Evolutionary conservation across 1,140 invertebrate genomes (phyloP), one percentile per base, ranked within the genome.

Genomic region (Chymomyza costata): DNA sequence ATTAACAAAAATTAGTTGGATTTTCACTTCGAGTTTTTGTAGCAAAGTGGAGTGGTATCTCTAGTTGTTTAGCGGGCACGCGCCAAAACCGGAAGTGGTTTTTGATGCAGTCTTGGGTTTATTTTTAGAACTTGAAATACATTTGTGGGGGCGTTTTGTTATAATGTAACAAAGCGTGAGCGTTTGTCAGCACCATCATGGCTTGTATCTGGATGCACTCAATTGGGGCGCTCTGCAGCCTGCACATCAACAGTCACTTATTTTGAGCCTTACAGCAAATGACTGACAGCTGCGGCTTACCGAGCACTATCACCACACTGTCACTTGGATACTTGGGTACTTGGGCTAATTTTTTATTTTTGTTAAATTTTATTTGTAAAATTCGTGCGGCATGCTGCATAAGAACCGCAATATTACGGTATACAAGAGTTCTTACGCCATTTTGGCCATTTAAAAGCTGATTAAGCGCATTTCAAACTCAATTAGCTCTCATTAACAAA

Each of bases 401-500:
- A 49, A 30, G 1, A 56, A 64, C 61, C 60, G 61, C 64, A 64
- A 49, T 30, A 25, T 6, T 1, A 49, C 28, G 16, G 31, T 31
- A 56, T 45, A 14, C 21, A 28, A 14, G n/a, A n/a, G n/a, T n/a
- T n/a, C n/a, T n/a, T n/a, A n/a, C n/a, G n/a, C n/a, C 56, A 60
- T 55, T 80, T 68, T 57, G 65, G 70, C 50, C 64, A 61, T 73
- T 78, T 68, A 65, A 38, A 38, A 13, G 15, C 15, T 34, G 8
- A 25, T 25, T 34, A 14, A 59, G 21, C 39, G 64, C 73, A 80
- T 80, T 80, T 80, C 56, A 71, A 80, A 80, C 68, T 68, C 73
- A 80, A 80, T 80, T 80, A 73, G 73, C 53, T 46, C 47, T 80
- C 73, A 80, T 80, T 80, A 80, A 64, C 45, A 68, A 80, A 80